Conservation (phyloP, 2,797 vertebrate species). For the Champsocephalus esox region DNA sequence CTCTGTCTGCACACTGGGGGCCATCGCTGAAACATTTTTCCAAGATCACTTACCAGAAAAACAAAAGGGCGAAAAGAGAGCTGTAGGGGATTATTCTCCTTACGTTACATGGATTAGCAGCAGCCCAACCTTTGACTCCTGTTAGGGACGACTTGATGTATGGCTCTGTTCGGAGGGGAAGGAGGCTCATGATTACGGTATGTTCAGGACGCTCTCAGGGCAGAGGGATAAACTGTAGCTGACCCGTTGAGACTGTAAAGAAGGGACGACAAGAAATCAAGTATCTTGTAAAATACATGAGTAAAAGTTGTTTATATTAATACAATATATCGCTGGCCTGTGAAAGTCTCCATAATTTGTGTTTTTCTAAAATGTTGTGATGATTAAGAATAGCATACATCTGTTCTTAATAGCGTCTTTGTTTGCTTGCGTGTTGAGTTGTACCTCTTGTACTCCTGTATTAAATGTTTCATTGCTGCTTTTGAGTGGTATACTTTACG, state of each 20-base stretch:
- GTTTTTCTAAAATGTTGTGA: too few species aligned
- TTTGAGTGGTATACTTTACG: too few species aligned
- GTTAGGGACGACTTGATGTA: slow-evolving; percentile 71
- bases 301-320: neutral
- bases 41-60: slow-evolving; percentile 72
- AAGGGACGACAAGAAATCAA: neutral
- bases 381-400: neutral
- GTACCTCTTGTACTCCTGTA: too few species aligned
- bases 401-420: neutral
- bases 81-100: slow-evolving; percentile 79
- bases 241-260: neutral
- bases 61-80: slow-evolving; percentile 60
- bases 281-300: neutral
- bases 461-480: too few species aligned
- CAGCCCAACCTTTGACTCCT: slow-evolving; percentile 76
- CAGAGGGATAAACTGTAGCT: neutral
- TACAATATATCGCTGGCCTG: too few species aligned
- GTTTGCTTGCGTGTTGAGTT: too few species aligned
- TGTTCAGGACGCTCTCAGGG: slow-evolving; percentile 10
- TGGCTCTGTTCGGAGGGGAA: slow-evolving; percentile 46
- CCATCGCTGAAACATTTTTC: slow-evolving; percentile 44
- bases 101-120: slow-evolving; percentile 79
- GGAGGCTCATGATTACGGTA: slow-evolving; percentile 9
- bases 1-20: slow-evolving; percentile 43
- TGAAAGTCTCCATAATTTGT: too few species aligned